Evolutionary conservation across 2,113 vertebrate genomes (phyloP), one percentile per base, ranked within the genome.

Genomic region (Cariama cristata): DNA sequence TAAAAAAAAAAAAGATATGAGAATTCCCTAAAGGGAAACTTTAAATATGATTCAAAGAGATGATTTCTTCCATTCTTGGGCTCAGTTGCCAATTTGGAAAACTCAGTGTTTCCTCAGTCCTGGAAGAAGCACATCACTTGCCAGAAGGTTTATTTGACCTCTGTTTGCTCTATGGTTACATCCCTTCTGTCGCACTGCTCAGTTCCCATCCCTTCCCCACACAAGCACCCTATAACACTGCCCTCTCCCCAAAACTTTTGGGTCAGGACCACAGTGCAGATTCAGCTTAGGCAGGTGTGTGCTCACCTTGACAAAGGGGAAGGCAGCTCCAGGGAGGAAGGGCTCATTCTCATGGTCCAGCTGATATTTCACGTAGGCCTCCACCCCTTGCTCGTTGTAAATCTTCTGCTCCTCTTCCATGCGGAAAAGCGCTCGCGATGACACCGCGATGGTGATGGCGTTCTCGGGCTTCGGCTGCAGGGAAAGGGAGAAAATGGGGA

Each of bases 341-440:
- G 99, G 99, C 95, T 99, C 98, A 0, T 97, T 98, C 98, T 99
- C 99, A 0, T 99, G 99, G 67, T 99, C 98, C 96, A 99, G 98
- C 96, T 99, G 99, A 79, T 99, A 99, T 73, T 98, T 98, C 86
- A 99, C 98, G 1, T 99, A 99, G 26, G 99, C 99, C 88, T 99
- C 99, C 97, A 99, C 98, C 5, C 99, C 99, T 55, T 99, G 98
- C 92, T 99, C 98, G 0, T 95, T 94, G 86, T 98, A 99, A 90
- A 99, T 99, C 80, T 98, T 98, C 97, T 99, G 99, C 96, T 99
- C 99, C 93, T 98, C 98, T 32, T 99, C 99, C 99, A 99, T 99
- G 96, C 98, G 99, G 97, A 99, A 99, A 47, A 99, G 98, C 14
- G 99, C 99, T 8, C 99, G 98, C 0, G 99, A 99, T 0, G 99